A percentile compares a stretch with the other conserved stretches of the same genome.
Conservation (phyloP, 2,888 invertebrate genomes). For the Hydroisotoma schaefferi region DNA sequence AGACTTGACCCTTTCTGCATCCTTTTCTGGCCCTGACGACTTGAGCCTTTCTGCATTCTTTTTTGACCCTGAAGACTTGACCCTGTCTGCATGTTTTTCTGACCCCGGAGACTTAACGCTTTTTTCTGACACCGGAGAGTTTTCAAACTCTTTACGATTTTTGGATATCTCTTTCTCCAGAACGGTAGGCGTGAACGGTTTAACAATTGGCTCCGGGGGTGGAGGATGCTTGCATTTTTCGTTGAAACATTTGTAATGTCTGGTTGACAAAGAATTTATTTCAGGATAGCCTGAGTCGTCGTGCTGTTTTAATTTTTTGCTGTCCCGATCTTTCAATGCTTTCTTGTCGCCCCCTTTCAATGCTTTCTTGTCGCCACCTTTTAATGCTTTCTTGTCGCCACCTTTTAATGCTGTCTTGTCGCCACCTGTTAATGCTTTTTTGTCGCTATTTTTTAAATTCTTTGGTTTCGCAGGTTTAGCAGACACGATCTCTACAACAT, state of each 20-base stretch:
- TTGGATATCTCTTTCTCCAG: background rate
- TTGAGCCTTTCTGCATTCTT: background rate
- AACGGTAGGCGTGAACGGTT: background rate
- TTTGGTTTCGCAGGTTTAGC: too few species aligned
- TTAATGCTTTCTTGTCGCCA: too few species aligned
- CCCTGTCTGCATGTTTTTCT: background rate
- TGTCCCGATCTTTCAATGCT: too few species aligned
- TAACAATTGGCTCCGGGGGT: background rate
- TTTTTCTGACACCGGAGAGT: too few species aligned
- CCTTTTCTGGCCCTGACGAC: background rate
- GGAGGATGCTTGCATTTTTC: conserved; percentile 8
- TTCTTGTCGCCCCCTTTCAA: too few species aligned
- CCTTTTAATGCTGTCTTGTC: too few species aligned
- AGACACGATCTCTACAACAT: too few species aligned
- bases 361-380: too few species aligned
- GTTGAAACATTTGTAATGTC: background rate
- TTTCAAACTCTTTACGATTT: conserved; percentile 3
- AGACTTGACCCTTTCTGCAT: background rate
- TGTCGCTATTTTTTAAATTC: too few species aligned
- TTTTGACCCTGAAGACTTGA: background rate
- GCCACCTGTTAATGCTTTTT: too few species aligned
- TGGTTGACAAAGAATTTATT: too few species aligned
- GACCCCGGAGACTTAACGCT: background rate
- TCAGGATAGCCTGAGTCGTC: too few species aligned
- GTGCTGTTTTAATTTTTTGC: background rate